Base-by-base conservation (phyloP, 2,888 invertebrate species). In the Neuroscelio doddi region DNA sequence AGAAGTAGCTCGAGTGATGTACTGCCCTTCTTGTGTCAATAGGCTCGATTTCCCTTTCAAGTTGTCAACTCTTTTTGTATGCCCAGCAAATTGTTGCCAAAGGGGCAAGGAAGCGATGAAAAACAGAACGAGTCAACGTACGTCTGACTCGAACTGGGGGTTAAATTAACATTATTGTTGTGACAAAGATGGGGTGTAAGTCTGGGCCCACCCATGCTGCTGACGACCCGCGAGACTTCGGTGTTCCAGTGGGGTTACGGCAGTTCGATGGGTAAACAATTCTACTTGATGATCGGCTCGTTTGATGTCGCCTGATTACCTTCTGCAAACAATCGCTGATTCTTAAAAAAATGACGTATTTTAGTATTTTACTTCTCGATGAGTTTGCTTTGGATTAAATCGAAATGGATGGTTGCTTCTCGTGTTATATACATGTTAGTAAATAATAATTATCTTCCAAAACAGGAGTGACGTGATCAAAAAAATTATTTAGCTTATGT, bases 21-120 rank as follows among this genome's bases (percentile, higher is more conserved):
- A 21, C 9, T 29, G 51, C 52, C 39, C 52, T 71, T 69, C 73
- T 71, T 80, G 75, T 82, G 83, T 83, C 83, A 83, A 84, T 84
- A 84, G 82, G 82, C 83, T 83, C 83, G 78, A 84, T 84, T 84
- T 84, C 84, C 83, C 84, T 84, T 84, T 84, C 82, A 84, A 82
- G 81, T 82, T 82, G 81, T 81, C 83, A 84, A 83, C 82, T 83
- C 83, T 83, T 83, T 84, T 82, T 84, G 82, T 83, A 74, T 83
- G 76, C 77, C 74, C 70, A 80, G 79, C 79, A 83, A 84, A 83
- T 84, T 82, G 80, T 82, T 79, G 80, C 74, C 73, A 70, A 63
- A 74, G 77, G 75, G 74, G 71, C 69, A 68, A 52, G 68, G 56
- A 56, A 27, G 52, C 56, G 47, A 49, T 58, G 64, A 58, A 64